These are phyloP conservation scores for Podilymbus podiceps DNA, from an alignment of 2,113 vertebrate genomes.

Conservation along the genomic window DNA sequence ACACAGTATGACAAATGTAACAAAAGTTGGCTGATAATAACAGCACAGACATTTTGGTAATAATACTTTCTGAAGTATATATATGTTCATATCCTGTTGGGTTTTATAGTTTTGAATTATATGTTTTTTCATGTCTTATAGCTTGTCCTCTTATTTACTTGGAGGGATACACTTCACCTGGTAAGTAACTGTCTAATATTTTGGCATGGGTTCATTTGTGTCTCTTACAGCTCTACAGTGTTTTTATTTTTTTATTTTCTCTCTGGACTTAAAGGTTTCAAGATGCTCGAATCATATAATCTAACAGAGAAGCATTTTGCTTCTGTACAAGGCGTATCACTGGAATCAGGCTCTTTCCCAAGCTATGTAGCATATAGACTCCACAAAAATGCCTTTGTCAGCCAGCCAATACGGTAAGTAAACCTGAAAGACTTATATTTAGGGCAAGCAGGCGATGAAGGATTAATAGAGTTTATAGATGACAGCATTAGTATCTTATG, in stretches of 20 bases:
- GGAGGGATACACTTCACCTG: slow-evolving; percentile 95
- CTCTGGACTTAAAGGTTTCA: slow-evolving; percentile 81
- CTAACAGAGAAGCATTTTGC: slow-evolving; percentile 92
- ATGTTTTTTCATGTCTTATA: slow-evolving; percentile 63
- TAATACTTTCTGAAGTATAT: not conserved
- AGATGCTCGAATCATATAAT: slow-evolving; percentile 97
- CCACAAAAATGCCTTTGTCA: slow-evolving; percentile 90
- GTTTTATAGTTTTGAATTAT: not conserved
- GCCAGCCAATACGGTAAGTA: slow-evolving; percentile 87
- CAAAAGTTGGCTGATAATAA: not conserved
- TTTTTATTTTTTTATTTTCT: not conserved
- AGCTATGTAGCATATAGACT: slow-evolving; percentile 88
- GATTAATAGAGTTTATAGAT: not conserved
- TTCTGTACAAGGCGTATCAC: slow-evolving; percentile 85
- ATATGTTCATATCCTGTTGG: not conserved
- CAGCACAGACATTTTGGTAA: not conserved
- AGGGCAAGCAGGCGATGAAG: not conserved
- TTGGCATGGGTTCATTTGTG: not conserved
- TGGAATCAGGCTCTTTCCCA: slow-evolving; percentile 95
- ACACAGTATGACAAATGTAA: not conserved
- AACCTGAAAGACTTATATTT: not conserved
- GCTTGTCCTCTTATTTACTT: slow-evolving; percentile 94
- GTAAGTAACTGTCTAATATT: slow-evolving; percentile 69
- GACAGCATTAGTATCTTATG: not conserved
- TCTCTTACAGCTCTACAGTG: not conserved